Evolutionary conservation across 2,888 invertebrate species (phyloP).

Genomic region (Neoitamus cyanurus): DNA sequence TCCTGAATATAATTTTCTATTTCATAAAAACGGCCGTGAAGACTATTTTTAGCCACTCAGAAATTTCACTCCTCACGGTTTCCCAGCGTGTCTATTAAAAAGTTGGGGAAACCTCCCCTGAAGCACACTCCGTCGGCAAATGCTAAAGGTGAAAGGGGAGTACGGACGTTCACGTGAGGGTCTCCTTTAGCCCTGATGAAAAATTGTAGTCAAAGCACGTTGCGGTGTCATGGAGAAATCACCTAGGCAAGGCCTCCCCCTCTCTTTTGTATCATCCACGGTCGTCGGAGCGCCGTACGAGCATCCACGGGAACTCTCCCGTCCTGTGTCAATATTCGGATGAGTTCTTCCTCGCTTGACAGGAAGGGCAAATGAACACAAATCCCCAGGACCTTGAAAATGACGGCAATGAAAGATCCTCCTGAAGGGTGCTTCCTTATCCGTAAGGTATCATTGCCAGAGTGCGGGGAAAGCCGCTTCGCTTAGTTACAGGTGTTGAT

Average conservation of each 20-base stretch:
- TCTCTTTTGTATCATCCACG: background rate
- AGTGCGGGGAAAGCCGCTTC: background rate
- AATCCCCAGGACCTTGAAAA: slow-evolving; percentile 13
- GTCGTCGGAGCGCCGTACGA: background rate
- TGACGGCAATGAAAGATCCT: background rate
- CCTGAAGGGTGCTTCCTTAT: background rate
- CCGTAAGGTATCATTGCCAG: background rate
- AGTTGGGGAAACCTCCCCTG: background rate
- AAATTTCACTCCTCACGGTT: background rate
- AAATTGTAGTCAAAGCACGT: slow-evolving; percentile 45
- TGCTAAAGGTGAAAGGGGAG: background rate
- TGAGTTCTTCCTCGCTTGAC: background rate
- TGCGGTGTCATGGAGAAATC: slow-evolving; percentile 13
- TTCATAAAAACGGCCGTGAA: background rate
- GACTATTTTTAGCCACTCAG: background rate
- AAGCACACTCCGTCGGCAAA: background rate
- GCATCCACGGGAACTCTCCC: background rate
- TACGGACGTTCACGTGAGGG: slow-evolving; percentile 31
- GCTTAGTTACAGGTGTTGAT: slow-evolving; percentile 21
- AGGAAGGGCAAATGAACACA: slow-evolving; percentile 23
- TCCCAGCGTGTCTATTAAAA: background rate
- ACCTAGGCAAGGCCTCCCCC: background rate
- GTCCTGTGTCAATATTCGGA: background rate
- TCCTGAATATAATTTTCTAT: background rate
- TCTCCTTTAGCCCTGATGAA: slow-evolving; percentile 2